Evolutionary conservation across 2,113 vertebrate genomes (phyloP).

Genomic region (Reinhardtius hippoglossoides): DNA sequence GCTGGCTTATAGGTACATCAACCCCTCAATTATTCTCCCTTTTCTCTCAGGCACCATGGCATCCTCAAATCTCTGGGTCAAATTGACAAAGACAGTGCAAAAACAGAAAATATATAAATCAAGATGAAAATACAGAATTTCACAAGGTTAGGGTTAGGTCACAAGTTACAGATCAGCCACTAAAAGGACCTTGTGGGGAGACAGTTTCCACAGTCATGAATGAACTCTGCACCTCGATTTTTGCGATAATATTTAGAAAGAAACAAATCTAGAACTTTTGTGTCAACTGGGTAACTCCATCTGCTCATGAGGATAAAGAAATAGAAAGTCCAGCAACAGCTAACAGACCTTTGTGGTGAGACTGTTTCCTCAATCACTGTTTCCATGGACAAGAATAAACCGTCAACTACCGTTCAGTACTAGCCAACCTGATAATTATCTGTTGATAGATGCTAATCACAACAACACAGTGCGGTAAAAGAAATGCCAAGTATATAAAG

Average conservation of each 20-base stretch:
- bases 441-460: background rate
- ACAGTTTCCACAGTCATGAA: too few relatives aligned
- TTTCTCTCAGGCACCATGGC: constrained; percentile 43
- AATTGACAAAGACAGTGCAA: constrained; percentile 17
- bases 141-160: too few relatives aligned
- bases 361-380: background rate
- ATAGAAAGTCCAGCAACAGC: too few relatives aligned
- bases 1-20: constrained; percentile 60
- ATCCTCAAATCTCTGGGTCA: constrained; percentile 39
- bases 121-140: background rate
- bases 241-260: too few relatives aligned
- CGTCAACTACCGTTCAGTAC: too few relatives aligned
- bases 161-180: too few relatives aligned
- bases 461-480: background rate
- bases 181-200: too few relatives aligned
- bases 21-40: constrained; percentile 72
- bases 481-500: too few relatives aligned
- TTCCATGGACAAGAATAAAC: background rate
- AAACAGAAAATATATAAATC: background rate
- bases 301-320: background rate
- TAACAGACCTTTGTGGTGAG: background rate
- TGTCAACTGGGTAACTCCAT: too few relatives aligned
- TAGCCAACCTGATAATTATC: background rate
- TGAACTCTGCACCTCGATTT: too few relatives aligned
- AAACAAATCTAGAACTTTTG: too few relatives aligned